Base-by-base conservation (phyloP, 2,797 vertebrate genomes). In the Synanceia verrucosa region DNA sequence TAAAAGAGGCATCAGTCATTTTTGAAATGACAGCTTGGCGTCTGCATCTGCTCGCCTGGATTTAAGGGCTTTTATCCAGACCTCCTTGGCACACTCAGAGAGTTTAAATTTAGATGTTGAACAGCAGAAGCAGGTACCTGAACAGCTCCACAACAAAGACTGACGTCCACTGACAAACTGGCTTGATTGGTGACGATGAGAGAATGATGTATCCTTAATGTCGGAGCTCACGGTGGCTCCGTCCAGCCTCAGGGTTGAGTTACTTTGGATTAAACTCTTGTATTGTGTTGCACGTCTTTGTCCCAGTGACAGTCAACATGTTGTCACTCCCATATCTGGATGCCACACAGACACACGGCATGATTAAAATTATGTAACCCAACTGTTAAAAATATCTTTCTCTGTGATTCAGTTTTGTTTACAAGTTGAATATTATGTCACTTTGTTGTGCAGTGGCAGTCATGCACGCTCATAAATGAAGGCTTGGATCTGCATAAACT, bases 51-150 rank as follows among this genome's bases (percentile, higher is more conserved):
- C 60, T 72, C 3, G 31, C 39, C 68, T 56, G 62, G 77, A 80
- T 79, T 85, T 83, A 76, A 52, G 16, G 63, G 74, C 70, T 82
- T 74, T 82, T 26, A 64, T 79, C 53, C 70, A 78, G 76, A 61
- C 65, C 65, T 60, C 41, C 19, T 60, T 81, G 81, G 79, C 80
- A 62, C 41, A 67, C 16, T 12, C 48, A 14, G 47, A 53, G 58
- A 67, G 79, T 85, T 79, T 70, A 84, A 71, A 86, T 81, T 69
- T 78, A 83, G 82, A 67, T 51, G 56, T 50, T 65, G 60, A 78
- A 43, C 56, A 70, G 66, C 43, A 76, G 66, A 48, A 70, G 64
- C 50, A 77, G 59, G 72, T 84, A 76, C 36, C 39, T 2, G 4
- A 70, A 65, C 67, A 53, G 58, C 44, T 61, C 52, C 23, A 50